Evolutionary conservation across 2,888 invertebrate species (phyloP), one percentile per base, ranked within the genome.

Genomic region (Lysandra coridon): DNA sequence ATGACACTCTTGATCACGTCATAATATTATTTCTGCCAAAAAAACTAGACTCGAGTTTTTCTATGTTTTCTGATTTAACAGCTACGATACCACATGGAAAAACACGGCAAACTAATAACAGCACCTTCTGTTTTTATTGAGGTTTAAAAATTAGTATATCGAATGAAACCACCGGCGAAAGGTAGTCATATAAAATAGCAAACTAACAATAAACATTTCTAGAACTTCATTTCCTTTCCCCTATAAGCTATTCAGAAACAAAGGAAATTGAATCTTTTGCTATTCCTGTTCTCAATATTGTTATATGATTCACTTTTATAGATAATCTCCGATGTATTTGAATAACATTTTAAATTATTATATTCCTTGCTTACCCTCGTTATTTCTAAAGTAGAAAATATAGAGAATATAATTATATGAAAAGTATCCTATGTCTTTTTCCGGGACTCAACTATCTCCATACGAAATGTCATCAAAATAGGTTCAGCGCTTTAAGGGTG

Each of bases 261-360:
- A 40, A 44, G 74, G 74, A 74, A 74, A 74, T 74, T 10, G 23
- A 69, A 69, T 69, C 33, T 69, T 69, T 69, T 37, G 69, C 69
- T 33, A 12, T 69, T 69, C 44, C 74, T 73, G 10, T 73, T 23
- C 23, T 44, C 40, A 44, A 23, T 74, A 44, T 23, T 74, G 74
- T 33, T 33, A 69, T 69, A 33, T 69, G 30, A 33, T 69, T 69
- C 69, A 4, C 14, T 69, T 33, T 69, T 10, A 33, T 23, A 69
- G 5, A 69, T 69, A 37, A 37, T 69, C 1, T 37, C 17, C 69
- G 33, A 33, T 33, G 4, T 64, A 3, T 69, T 33, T 37, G 64
- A 64, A 64, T 69, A 17, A 1, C 33, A 2, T 69, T 69, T 37
- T 5, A 37, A 30, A 30, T 64, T 64, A 30, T 64, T 64, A 30